Evolutionary conservation across 2,113 vertebrate genomes (phyloP).

Genomic region (Blennius ocellaris): DNA sequence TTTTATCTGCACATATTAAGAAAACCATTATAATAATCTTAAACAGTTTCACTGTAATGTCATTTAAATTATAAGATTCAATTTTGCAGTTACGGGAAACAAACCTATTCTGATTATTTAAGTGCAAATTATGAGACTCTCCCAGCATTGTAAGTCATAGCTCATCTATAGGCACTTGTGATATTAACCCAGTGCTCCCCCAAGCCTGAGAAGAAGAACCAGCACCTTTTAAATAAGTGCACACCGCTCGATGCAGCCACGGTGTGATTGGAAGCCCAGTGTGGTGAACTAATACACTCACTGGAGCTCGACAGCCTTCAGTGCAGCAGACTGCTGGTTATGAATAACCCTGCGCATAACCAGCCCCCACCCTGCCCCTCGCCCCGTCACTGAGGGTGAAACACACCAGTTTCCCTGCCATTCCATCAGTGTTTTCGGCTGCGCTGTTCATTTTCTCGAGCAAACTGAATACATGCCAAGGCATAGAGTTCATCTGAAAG

Average conservation of each 20-base stretch:
- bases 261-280: conserved; percentile 65
- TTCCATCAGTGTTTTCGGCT: conserved; percentile 40
- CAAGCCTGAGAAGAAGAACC: conserved; percentile 54
- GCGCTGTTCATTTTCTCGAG: conserved; percentile 43
- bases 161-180: conserved; percentile 53
- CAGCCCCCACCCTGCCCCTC: conserved; percentile 23
- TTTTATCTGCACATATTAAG: conserved; percentile 51
- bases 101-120: conserved; percentile 52
- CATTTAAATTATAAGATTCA: conserved; percentile 22
- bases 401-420: conserved; percentile 35
- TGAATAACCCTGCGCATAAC: conserved; percentile 60
- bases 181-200: conserved; percentile 60
- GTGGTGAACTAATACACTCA: conserved; percentile 58
- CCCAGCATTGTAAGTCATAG: conserved; percentile 48
- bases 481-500: conserved; percentile 63
- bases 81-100: conserved; percentile 38
- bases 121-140: conserved; percentile 45
- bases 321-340: conserved; percentile 58
- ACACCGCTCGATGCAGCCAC: conserved; percentile 24
- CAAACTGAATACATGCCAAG: conserved; percentile 60
- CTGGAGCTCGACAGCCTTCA: conserved; percentile 62
- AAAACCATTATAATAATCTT: conserved; percentile 28
- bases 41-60: neutral
- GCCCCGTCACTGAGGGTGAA: conserved; percentile 37
- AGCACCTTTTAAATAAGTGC: conserved; percentile 36